Base-by-base conservation (phyloP, 1,140 invertebrate species). In the Pissodes strobi region DNA sequence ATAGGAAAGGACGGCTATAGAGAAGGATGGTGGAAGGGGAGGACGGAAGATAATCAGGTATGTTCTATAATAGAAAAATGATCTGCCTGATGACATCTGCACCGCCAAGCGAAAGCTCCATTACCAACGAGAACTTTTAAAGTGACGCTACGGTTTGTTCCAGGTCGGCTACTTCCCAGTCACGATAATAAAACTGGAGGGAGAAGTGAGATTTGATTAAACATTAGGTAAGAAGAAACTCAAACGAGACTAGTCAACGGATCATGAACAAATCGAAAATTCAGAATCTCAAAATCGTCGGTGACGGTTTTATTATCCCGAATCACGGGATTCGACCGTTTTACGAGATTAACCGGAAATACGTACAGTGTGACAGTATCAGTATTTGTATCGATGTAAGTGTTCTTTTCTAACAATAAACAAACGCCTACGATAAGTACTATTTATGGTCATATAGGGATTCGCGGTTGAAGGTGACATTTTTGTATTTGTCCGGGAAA, bases 21-120 rank as follows among this genome's bases (percentile, higher is more conserved):
- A 37, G 72, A 75, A 22, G 73, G 72, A 17, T 76, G 71, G 71
- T 75, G 72, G 72, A 76, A 73, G 53, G 70, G 70, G 1, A 51
- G 69, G 23, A 74, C 63, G 13, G 59, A 58, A 34, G 34, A 66
- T 52, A 60, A 64, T 61, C 45, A 72, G 46, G 72, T 72, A 64
- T 58, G 25, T 27, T n/a, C n/a, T n/a, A n/a, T n/a, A n/a, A n/a
- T n/a, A n/a, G n/a, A n/a, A n/a, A n/a, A n/a, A n/a, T n/a, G n/a
- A n/a, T n/a, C n/a, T n/a, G n/a, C n/a, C n/a, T n/a, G n/a, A n/a
- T n/a, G n/a, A n/a, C n/a, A n/a, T n/a, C n/a, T n/a, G n/a, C n/a
- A n/a, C n/a, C n/a, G n/a, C n/a, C n/a, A n/a, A n/a, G n/a, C n/a
- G n/a, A n/a, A n/a, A n/a, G n/a, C n/a, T n/a, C n/a, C n/a, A n/a